Base-by-base conservation (phyloP, 23 tunicate genomes). In the Halocynthia roretzi region DNA sequence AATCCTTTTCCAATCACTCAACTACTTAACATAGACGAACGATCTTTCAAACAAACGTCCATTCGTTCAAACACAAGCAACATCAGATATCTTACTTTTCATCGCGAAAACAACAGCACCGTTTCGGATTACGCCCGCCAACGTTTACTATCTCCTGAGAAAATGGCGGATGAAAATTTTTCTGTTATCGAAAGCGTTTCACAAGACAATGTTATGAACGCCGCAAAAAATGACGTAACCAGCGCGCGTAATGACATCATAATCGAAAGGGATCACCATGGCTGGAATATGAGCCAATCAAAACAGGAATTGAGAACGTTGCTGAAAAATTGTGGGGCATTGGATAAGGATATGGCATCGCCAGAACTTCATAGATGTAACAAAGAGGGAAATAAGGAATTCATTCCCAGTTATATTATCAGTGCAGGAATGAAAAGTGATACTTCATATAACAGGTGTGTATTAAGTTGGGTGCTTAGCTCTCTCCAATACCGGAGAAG, bases 81-180 rank as follows among this genome's bases (percentile, higher is more conserved):
- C 19, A 65, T 15, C 19, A 11, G 70, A 15, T 65, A 65, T 48
- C 31, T 65, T 15, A 48, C 70, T 15, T 65, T 65, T 20, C 31
- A 40, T 65, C 70, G 70, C 70, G 48, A 48, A 15, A 48, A 5
- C 9, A 48, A 65, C 22, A 40, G 70, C 22, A 48, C 22, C 19
- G 19, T 15, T 15, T 31, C 44, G 44, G 70, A 65, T 65, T 65
- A 20, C 70, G 70, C 48, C 22, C 70, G 70, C 15, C 70, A 65
- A 15, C 15, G 70, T 9, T 15, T 65, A 11, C 70, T 65, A 8
- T 65, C 70, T 0, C 19, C 70, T 0, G 9, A 40, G 17, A 65
- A 65, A 65, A 65, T 20, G 22, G 9, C 31, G 70, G 70, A 65
- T 48, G 70, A 65, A 9, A 65, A 40, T 8, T 5, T 65, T 65